Evolutionary conservation across 53 echinoderm and acorn worm species (phyloP).

Genomic region (Patiria pectinifera): DNA sequence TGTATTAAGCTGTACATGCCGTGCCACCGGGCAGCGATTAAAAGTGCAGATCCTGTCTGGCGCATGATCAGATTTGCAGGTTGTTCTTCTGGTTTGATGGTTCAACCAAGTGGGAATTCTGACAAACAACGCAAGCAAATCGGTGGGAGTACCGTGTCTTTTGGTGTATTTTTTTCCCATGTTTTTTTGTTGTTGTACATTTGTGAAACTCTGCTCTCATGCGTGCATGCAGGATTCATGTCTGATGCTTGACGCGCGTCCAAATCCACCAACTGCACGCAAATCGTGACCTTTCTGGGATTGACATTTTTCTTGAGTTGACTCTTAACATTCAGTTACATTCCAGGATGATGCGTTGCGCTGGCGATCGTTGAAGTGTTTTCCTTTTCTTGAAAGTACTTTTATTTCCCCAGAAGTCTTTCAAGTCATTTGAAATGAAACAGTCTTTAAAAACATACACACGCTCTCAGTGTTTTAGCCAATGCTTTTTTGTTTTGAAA

Average conservation of each 20-base stretch:
- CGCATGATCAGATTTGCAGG: constrained; percentile 31
- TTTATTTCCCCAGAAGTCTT: too few species aligned
- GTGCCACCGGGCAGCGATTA: neutral
- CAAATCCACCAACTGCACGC: neutral
- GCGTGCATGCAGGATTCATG: neutral
- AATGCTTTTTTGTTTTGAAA: too few species aligned
- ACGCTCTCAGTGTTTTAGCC: too few species aligned
- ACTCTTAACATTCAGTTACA: too few species aligned
- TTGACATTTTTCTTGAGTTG: too few species aligned
- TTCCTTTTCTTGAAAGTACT: neutral
- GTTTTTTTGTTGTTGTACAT: too few species aligned
- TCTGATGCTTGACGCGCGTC: neutral
- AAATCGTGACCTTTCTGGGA: too few species aligned
- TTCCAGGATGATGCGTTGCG: too few species aligned
- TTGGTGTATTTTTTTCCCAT: neutral
- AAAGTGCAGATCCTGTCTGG: constrained; percentile 54
- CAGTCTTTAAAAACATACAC: too few species aligned
- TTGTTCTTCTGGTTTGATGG: constrained; percentile 30
- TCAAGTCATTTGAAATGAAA: too few species aligned
- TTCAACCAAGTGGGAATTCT: neutral
- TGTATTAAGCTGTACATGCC: neutral
- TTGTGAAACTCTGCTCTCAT: neutral
- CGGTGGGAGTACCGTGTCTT: neutral
- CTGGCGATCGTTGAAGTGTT: neutral
- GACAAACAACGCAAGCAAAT: neutral